Evolutionary conservation across 2,888 invertebrate genomes (phyloP).

Genomic region (Phalera bucephala): DNA sequence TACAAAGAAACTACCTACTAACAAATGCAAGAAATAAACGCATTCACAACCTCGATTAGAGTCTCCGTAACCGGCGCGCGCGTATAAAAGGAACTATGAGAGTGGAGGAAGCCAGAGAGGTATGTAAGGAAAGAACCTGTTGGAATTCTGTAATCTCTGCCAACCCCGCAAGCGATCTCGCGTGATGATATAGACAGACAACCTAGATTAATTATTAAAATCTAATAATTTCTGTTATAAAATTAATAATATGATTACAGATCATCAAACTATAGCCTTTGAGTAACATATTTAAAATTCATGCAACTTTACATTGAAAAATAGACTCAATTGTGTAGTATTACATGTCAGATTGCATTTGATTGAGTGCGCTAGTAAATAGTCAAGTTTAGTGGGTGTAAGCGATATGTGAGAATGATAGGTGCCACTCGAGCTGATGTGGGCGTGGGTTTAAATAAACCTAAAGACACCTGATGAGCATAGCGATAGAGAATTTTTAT

Average conservation of each 20-base stretch:
- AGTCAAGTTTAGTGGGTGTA: slow-evolving; percentile 39
- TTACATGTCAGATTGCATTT: slow-evolving; percentile 8
- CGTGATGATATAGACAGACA: too few relatives aligned
- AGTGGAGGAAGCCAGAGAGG: too few relatives aligned
- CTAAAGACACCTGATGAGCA: background rate
- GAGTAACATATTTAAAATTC: slow-evolving; percentile 13
- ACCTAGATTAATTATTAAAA: background rate
- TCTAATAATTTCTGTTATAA: slow-evolving; percentile 1
- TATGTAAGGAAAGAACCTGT: too few relatives aligned
- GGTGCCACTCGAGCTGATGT: slow-evolving; percentile 35
- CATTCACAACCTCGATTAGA: too few relatives aligned
- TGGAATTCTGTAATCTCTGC: too few relatives aligned
- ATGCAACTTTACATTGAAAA: slow-evolving; percentile 5
- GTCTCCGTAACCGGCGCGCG: too few relatives aligned
- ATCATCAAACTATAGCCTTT: background rate
- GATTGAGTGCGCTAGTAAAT: slow-evolving; percentile 7
- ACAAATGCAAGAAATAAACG: too few relatives aligned
- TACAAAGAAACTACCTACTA: too few relatives aligned
- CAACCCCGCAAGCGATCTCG: too few relatives aligned
- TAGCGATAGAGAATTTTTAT: background rate
- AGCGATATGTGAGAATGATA: slow-evolving; percentile 40
- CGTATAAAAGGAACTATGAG: too few relatives aligned
- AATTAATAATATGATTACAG: slow-evolving; percentile 10
- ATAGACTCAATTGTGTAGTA: background rate
- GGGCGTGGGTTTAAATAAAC: background rate